phyloP scores from a whole-genome alignment of 2,888 invertebrate species.

The Melanostoma mellinum region DNA sequence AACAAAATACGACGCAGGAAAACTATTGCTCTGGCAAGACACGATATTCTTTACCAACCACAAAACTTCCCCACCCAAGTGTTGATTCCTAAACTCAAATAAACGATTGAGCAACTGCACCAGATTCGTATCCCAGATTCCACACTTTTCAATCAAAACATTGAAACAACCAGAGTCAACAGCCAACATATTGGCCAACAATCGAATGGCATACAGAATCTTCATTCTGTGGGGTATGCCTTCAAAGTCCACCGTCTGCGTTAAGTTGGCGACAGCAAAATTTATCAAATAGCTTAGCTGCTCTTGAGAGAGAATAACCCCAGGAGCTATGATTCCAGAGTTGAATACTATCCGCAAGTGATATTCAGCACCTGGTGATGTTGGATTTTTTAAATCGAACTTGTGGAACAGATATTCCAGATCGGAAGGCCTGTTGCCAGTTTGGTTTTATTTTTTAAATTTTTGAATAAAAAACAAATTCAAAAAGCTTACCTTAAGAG shows the following conservation, averaged over 20 bases:
- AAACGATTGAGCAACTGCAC: slow-evolving; percentile 75
- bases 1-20: slow-evolving; percentile 51
- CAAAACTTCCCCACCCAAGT: slow-evolving; percentile 74
- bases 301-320: slow-evolving; percentile 46
- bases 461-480: background rate
- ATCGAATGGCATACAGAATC: slow-evolving; percentile 75
- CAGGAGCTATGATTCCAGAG: slow-evolving; percentile 56
- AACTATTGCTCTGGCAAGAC: slow-evolving; percentile 30
- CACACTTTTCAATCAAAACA: slow-evolving; percentile 64
- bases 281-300: slow-evolving; percentile 73
- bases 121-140: slow-evolving; percentile 74
- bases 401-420: slow-evolving; percentile 73
- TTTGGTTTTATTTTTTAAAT: background rate
- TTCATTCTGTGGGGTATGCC: slow-evolving; percentile 67
- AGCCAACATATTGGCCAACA: slow-evolving; percentile 76
- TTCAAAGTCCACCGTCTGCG: slow-evolving; percentile 59
- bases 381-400: slow-evolving; percentile 75
- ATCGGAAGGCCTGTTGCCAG: slow-evolving; percentile 73
- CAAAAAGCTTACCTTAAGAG: slow-evolving; percentile 43
- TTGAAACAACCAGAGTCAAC: slow-evolving; percentile 47
- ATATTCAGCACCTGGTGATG: slow-evolving; percentile 75
- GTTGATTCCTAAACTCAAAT: slow-evolving; percentile 73
- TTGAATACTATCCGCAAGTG: slow-evolving; percentile 77
- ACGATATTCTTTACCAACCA: slow-evolving; percentile 76
- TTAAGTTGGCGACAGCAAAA: slow-evolving; percentile 73